Evolutionary conservation across 2,888 invertebrate genomes (phyloP), one percentile per base, ranked within the genome.

Genomic region (Calliphora vomitoria): DNA sequence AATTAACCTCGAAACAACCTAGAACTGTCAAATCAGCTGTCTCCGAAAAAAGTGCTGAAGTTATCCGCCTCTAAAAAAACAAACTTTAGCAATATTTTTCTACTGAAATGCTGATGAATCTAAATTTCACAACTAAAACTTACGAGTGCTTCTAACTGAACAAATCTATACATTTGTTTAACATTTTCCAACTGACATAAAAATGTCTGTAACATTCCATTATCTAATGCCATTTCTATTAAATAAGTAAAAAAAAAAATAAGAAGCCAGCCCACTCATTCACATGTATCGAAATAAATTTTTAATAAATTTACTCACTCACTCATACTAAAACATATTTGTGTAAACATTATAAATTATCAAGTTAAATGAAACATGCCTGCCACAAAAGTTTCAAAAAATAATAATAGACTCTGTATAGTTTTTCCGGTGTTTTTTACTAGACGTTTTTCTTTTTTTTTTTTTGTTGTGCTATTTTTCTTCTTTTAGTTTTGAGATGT

Each of bases 321-420:
- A 71, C 13, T 83, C 15, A 20, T 78, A 78, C 6, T 47, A n/a
- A 1, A 41, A 41, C 13, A 53, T 53, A 15, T 44, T 41, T 71
- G 64, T 78, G 71, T 78, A 64, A 72, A 79, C 66, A 84, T 47
- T 79, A 55, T 58, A 79, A 79, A 79, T 84, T 84, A 84, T 79
- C 78, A 72, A 79, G 55, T 84, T 84, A 83, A 84, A 84, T 79
- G 84, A 72, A 79, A 72, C 76, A 78, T 79, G 78, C 38, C 84
- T 72, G 64, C 78, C 84, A 84, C 84, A 84, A 84, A 72, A 84
- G 55, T 84, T 72, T 25, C 35, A 64, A 55, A 71, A 64, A 83
- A 83, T 83, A 78, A 71, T 83, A 83, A 83, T 78, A 83, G 64
- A 64, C 69, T 84, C 50, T 58, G 66, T 66, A 13, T 55, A 58